Conservation (phyloP, 2,888 invertebrate species). For the Junonia oenone region DNA sequence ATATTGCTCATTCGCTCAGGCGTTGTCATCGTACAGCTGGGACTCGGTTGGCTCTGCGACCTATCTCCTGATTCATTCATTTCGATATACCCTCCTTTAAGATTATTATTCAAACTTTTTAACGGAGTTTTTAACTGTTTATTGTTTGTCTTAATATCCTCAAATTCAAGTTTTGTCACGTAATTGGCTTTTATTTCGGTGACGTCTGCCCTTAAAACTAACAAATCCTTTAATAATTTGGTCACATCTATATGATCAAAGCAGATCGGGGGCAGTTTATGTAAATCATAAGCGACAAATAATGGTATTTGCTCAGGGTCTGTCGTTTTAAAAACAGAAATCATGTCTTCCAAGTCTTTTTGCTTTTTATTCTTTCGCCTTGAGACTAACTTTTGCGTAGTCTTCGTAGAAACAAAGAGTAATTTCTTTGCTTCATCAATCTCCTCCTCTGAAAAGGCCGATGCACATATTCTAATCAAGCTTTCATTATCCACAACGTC, state of each 20-base stretch:
- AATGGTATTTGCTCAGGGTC: constrained; percentile 16
- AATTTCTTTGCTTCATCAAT: constrained; percentile 4
- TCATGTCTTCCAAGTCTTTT: constrained; percentile 6
- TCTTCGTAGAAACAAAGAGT: constrained; percentile 3
- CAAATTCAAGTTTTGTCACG: neutral
- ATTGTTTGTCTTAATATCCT: neutral
- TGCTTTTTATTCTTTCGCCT: neutral
- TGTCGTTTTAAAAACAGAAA: constrained; percentile 8
- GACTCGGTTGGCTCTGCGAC: neutral
- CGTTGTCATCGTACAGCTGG: neutral
- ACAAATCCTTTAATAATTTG: neutral
- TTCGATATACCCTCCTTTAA: neutral
- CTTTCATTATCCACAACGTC: neutral
- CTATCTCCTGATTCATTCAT: neutral
- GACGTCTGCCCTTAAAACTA: neutral
- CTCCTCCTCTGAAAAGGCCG: constrained; percentile 2
- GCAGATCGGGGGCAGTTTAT: constrained; percentile 8
- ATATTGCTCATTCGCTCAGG: neutral
- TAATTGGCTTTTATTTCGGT: neutral
- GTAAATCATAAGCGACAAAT: constrained; percentile 16
- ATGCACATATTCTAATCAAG: neutral
- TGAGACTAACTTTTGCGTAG: neutral
- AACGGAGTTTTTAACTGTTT: neutral
- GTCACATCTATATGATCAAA: constrained; percentile 13
- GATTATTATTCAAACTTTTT: neutral